Conservation (phyloP, 2,113 vertebrate species). For the Zapus hudsonius region DNA sequence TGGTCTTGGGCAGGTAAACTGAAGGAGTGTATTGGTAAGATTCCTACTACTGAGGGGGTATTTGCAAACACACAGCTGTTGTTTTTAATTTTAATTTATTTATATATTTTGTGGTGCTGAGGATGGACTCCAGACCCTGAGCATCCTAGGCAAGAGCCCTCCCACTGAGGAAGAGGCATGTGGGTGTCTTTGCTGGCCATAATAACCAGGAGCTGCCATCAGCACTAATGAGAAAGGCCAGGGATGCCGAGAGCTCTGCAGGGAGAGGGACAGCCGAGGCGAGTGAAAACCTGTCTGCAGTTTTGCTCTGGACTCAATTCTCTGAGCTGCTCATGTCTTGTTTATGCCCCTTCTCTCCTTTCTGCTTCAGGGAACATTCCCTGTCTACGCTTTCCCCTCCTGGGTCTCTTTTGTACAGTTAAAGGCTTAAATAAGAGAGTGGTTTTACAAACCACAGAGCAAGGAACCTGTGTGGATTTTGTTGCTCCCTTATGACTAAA, state of each 20-base stretch:
- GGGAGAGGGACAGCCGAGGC: neutral
- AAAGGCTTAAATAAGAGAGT: neutral
- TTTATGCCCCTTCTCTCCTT: neutral
- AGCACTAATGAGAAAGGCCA: neutral
- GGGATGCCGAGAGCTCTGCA: too few species aligned
- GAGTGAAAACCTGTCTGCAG: too few species aligned
- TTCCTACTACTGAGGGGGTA: too few species aligned
- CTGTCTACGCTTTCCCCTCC: too few species aligned
- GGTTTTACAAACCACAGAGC: neutral
- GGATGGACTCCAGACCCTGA: neutral
- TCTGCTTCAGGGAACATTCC: neutral
- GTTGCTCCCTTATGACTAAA: neutral
- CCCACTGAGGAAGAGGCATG: neutral
- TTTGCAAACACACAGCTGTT: neutral
- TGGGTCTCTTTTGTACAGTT: neutral
- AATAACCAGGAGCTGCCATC: neutral
- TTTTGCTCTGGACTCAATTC: neutral
- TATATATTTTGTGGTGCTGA: neutral
- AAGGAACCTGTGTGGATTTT: neutral
- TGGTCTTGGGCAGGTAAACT: neutral
- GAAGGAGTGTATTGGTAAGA: neutral
- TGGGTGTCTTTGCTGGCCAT: too few species aligned
- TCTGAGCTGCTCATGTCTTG: neutral
- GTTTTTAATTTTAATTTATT: neutral
- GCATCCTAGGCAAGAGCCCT: neutral